These are phyloP conservation scores for Cavia aperea DNA, from an alignment of 2,113 vertebrate species.

Conservation along the genomic window DNA sequence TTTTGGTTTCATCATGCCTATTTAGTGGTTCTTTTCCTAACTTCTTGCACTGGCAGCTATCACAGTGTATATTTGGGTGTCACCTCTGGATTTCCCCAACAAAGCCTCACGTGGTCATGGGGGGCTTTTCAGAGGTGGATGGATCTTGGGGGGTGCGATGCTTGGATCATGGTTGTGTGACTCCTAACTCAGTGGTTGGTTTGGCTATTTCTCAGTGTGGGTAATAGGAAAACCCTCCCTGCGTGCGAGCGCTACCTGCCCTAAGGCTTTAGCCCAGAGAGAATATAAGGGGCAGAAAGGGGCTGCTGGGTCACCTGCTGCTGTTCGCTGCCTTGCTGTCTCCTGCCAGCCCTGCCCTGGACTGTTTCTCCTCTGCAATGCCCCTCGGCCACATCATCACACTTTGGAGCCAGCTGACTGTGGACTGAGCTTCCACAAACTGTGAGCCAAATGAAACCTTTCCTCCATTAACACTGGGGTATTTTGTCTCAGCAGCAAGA, in stretches of 20 bases:
- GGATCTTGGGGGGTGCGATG: not conserved
- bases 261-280: not conserved
- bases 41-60: not conserved
- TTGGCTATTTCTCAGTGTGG: not conserved
- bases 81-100: not conserved
- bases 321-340: not conserved
- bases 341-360: not conserved
- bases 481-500: not conserved
- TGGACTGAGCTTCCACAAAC: not conserved
- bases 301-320: not conserved
- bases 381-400: not conserved
- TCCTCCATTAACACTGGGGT: not conserved
- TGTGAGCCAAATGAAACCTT: not conserved
- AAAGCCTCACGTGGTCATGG: not conserved
- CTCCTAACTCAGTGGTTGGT: not conserved
- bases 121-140: not conserved
- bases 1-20: not conserved
- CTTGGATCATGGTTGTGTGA: not conserved
- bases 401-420: not conserved
- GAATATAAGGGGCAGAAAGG: not conserved
- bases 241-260: not conserved
- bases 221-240: not conserved
- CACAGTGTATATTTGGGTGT: not conserved
- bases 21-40: not conserved
- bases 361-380: not conserved